phyloP scores from a whole-genome alignment of 2,113 vertebrate species.

The Erythrolamprus reginae region DNA sequence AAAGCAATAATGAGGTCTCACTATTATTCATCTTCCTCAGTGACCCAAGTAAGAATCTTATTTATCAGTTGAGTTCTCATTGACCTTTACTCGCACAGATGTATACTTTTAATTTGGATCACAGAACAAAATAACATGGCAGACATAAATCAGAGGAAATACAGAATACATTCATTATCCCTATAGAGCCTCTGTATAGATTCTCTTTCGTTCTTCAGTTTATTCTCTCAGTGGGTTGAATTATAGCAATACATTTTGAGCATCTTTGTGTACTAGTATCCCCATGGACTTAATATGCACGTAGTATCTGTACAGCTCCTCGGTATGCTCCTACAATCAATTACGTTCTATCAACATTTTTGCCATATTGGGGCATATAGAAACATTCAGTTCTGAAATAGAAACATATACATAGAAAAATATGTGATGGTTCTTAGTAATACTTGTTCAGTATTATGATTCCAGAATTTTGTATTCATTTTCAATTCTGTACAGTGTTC shows the following conservation, averaged over 20 bases:
- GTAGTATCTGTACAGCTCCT: neutral
- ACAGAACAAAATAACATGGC: neutral
- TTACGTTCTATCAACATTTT: neutral
- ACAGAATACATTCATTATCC: neutral
- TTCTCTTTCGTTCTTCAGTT: neutral
- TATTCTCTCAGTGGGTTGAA: neutral
- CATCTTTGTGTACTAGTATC: neutral
- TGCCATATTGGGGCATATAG: neutral
- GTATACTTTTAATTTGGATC: neutral
- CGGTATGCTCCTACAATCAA: neutral
- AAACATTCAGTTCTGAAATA: neutral
- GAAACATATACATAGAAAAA: neutral
- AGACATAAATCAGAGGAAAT: neutral
- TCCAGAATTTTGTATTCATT: neutral
- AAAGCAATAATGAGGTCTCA: neutral
- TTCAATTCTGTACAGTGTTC: neutral
- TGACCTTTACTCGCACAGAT: neutral
- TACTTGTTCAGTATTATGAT: neutral
- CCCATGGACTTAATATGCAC: neutral
- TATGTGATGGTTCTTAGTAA: neutral
- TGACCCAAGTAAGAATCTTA: neutral
- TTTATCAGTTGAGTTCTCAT: neutral
- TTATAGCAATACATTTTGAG: neutral
- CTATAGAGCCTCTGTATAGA: neutral
- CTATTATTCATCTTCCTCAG: neutral